Conservation (phyloP, 2,888 invertebrate genomes). For the Macrosoma leucophasiata region DNA sequence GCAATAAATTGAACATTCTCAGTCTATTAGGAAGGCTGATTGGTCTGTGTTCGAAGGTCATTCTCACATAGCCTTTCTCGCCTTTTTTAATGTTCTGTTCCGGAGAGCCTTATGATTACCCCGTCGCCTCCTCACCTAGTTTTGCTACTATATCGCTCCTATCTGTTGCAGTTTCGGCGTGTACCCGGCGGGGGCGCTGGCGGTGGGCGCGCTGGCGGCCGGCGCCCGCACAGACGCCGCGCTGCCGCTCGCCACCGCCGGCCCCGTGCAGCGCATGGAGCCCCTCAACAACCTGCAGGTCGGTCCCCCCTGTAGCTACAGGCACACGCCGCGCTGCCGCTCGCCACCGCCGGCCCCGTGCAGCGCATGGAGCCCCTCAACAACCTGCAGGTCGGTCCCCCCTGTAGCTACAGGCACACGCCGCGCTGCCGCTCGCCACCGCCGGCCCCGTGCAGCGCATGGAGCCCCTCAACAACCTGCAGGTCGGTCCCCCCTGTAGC, state of each 20-base stretch:
- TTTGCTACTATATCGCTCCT: no score
- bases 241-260: constrained; percentile 86
- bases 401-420: constrained; percentile 80
- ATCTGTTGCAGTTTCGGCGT: constrained; percentile 87
- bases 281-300: constrained; percentile 96
- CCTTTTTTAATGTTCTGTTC: no score
- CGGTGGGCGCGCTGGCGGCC: constrained; percentile 85
- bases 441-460: constrained; percentile 96
- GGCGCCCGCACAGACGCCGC: constrained; percentile 82
- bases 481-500: constrained; percentile 62
- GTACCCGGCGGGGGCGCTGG: constrained; percentile 88
- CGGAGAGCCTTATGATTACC: no score
- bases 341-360: background rate
- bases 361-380: background rate
- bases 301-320: background rate
- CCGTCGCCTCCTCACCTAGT: no score
- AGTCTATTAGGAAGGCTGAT: no score
- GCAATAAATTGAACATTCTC: no score
- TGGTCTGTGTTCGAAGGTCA: no score
- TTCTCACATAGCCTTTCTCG: no score
- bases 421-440: constrained; percentile 85
- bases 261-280: constrained; percentile 97
- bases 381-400: background rate
- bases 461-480: constrained; percentile 97
- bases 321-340: background rate